These are phyloP conservation scores for Drosophila lacertosa DNA, from an alignment of 1,140 invertebrate genomes.

Conservation along the genomic window DNA sequence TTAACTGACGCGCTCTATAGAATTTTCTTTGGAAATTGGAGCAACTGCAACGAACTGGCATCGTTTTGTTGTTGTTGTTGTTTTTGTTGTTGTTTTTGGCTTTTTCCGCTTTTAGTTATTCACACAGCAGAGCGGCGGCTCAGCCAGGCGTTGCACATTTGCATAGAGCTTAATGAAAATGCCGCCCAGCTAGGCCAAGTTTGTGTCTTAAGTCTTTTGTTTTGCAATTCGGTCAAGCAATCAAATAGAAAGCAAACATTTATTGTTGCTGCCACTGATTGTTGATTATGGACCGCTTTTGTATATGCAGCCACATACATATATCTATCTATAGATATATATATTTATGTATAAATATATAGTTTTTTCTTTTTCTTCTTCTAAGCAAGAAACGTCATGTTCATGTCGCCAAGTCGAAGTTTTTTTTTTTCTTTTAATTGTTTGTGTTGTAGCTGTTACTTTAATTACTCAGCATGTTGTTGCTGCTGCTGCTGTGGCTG, in stretches of 20 bases:
- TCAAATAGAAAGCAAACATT: constrained; percentile 58
- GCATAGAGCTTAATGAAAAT: constrained; percentile 36
- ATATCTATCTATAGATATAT: not conserved
- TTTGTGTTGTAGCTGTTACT: constrained; percentile 39
- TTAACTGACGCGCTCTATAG: constrained; percentile 27
- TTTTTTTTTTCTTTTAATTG: constrained; percentile 19
- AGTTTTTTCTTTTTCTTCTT: not conserved
- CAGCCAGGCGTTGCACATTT: constrained; percentile 53
- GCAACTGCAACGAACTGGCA: constrained; percentile 38
- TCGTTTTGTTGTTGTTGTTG: constrained; percentile 5
- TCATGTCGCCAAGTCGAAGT: not conserved
- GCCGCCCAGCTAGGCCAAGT: constrained; percentile 25
- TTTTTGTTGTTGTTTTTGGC: constrained; percentile 22
- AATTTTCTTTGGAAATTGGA: constrained; percentile 49
- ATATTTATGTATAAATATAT: not conserved
- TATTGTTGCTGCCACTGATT: constrained; percentile 32
- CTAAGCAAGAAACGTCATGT: constrained; percentile 19
- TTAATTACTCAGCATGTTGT: constrained; percentile 76
- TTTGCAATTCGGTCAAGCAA: constrained; percentile 43
- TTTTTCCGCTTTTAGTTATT: constrained; percentile 9
- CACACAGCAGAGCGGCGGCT: constrained; percentile 16
- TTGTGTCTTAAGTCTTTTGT: constrained; percentile 54
- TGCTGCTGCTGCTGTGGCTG: not conserved
- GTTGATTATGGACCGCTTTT: constrained; percentile 30
- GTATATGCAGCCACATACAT: not conserved